phyloP scores from a whole-genome alignment of 2,888 invertebrate genomes.

The Geophilus truncorum region DNA sequence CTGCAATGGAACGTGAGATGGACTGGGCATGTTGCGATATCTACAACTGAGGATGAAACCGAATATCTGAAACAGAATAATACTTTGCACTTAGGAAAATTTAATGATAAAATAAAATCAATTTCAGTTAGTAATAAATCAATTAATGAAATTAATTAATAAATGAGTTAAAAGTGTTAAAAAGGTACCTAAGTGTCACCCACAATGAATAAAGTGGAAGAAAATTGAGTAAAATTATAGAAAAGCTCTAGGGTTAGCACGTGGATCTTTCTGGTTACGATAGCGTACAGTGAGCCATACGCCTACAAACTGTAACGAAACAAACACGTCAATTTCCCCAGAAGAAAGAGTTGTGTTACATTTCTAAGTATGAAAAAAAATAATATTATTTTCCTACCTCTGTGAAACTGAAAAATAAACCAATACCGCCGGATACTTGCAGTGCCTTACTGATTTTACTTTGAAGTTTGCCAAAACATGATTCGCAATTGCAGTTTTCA shows the following conservation, averaged over 20 bases:
- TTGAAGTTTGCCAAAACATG: slow-evolving; percentile 69
- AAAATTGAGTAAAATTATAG: slow-evolving; percentile 57
- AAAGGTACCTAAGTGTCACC: slow-evolving; percentile 18
- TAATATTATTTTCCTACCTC: slow-evolving; percentile 64
- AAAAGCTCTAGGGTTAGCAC: slow-evolving; percentile 94
- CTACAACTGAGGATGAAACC: slow-evolving; percentile 28
- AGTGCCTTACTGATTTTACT: slow-evolving; percentile 79
- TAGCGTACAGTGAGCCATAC: slow-evolving; percentile 94
- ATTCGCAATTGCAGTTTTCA: slow-evolving; percentile 59
- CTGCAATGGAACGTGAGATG: slow-evolving; percentile 30
- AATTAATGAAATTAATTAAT: not conserved
- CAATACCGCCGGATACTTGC: slow-evolving; percentile 84
- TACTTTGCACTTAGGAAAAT: not conserved
- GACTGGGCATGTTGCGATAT: slow-evolving; percentile 30
- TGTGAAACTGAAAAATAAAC: slow-evolving; percentile 93
- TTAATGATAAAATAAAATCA: not conserved
- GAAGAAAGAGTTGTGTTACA: no score
- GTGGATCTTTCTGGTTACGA: slow-evolving; percentile 97
- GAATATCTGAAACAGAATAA: not conserved
- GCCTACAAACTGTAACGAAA: slow-evolving; percentile 79
- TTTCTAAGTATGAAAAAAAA: not conserved
- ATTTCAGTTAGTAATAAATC: not conserved
- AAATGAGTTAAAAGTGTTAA: not conserved
- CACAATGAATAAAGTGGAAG: slow-evolving; percentile 27
- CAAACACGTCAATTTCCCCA: not conserved